Evolutionary conservation across 2,113 vertebrate species (phyloP).

Genomic region (Bothrops jararaca): DNA sequence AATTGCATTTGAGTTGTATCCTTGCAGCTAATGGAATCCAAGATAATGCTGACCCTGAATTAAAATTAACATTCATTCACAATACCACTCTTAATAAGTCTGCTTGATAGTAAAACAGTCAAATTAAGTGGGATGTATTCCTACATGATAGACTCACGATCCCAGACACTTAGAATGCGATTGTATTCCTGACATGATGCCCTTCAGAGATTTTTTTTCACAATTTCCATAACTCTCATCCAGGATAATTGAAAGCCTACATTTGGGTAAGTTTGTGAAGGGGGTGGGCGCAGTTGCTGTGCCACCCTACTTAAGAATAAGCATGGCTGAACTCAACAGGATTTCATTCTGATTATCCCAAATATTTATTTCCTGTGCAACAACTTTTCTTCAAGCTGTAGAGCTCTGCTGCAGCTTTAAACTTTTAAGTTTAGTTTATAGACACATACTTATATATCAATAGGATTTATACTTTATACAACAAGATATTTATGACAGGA

Average conservation of each 20-base stretch:
- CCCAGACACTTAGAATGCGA: neutral
- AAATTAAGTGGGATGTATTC: neutral
- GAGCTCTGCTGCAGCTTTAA: neutral
- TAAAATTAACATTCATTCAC: neutral
- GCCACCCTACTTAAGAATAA: neutral
- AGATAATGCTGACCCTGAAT: neutral
- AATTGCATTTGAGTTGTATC: neutral
- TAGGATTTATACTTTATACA: neutral
- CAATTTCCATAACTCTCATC: neutral
- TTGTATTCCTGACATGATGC: neutral
- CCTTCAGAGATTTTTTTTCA: neutral
- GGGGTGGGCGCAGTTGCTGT: neutral
- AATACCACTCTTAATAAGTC: neutral
- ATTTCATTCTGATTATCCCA: neutral
- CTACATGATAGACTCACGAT: neutral
- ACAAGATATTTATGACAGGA: neutral
- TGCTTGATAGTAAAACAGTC: neutral
- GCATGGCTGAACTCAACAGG: neutral
- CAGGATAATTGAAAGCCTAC: neutral
- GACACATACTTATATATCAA: neutral
- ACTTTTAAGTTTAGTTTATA: neutral
- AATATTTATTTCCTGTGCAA: neutral
- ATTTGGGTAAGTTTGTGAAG: neutral
- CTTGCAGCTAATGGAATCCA: neutral
- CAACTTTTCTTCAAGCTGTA: neutral